Base-by-base conservation (phyloP, 1,140 invertebrate genomes). In the Maniola jurtina region DNA sequence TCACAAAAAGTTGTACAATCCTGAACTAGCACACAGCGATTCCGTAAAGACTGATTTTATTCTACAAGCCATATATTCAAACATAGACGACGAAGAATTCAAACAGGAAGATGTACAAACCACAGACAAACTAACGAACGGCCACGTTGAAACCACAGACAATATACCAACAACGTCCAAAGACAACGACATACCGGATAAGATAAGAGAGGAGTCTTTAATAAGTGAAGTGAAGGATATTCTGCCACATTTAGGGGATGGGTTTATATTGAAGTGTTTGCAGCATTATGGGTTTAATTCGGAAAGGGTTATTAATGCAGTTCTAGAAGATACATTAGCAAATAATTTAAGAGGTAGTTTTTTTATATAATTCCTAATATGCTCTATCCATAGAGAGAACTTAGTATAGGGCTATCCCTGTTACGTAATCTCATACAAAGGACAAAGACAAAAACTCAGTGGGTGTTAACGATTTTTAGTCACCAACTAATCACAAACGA, bases 201-300 rank as follows among this genome's bases (percentile, higher is more conserved):
- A 91, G 68, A 71, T 92, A 15, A 89, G 91, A 72, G 81, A 95
- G 48, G 91, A 93, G 61, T 93, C 92, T 7, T 86, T 94, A 25
- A 94, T 96, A 33, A 92, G 91, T 35, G 92, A 94, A 88, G 94
- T 97, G 4, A 94, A 94, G 78, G 96, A 98, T 79, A 93, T 97
- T 61, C 90, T 98, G 16, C 95, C 95, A 16, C 93, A 97, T 84
- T 89, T 97, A 56, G 96, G 96, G 1, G 95, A 95, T 77, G 95
- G 93, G 2, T 93, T 93, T 77, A 92, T 95, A 63, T 81, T 96
- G 84, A 92, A 93, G 78, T 95, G 96, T 77, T 90, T 98, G 10
- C 90, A 95, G 63, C 89, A 95, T 74, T 96, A 96, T 69, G 93
- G 95, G 38, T 95, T 95, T 78, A 92, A 94, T 75, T 91, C 93